Percentiles rank a stretch among this genome's conserved stretches.
These are phyloP conservation scores for Proctacanthus coquilletti DNA, from an alignment of 1,140 invertebrate genomes.

Conservation along the genomic window DNA sequence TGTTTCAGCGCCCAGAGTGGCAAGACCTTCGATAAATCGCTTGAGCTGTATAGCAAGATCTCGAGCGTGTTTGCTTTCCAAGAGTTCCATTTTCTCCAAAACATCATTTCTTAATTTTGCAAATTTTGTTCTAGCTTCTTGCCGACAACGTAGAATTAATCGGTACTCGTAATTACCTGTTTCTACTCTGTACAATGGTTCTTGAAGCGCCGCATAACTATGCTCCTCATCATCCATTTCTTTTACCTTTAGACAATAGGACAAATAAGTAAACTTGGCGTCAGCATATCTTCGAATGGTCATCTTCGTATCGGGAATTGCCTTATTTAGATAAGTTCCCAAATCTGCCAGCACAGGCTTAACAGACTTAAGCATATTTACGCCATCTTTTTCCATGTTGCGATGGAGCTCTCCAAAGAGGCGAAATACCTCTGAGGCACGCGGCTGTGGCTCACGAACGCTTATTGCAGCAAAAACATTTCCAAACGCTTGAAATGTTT, in stretches of 20 bases:
- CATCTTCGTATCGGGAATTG: constrained; percentile 92
- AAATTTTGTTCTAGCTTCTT: constrained; percentile 82
- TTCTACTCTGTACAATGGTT: constrained; percentile 92
- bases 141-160: constrained; percentile 84
- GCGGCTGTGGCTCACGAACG: constrained; percentile 84
- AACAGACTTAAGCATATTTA: constrained; percentile 76
- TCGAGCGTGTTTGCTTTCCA: constrained; percentile 96
- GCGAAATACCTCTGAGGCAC: constrained; percentile 89
- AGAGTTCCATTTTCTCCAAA: constrained; percentile 86
- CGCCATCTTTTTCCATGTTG: constrained; percentile 80
- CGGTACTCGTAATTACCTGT: constrained; percentile 99
- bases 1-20: constrained; percentile 52
- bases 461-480: constrained; percentile 90
- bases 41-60: constrained; percentile 76
- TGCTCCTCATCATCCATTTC: constrained; percentile 99
- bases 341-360: constrained; percentile 87
- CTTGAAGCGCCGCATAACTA: constrained; percentile 82
- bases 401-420: constrained; percentile 91
- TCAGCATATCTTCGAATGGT: constrained; percentile 97
- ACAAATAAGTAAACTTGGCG: constrained; percentile 96
- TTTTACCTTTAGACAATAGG: constrained; percentile 93
- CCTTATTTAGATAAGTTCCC: constrained; percentile 92
- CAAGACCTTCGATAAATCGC: constrained; percentile 61
- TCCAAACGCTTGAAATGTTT: constrained; percentile 69
- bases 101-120: constrained; percentile 88